Evolutionary conservation across 2,888 invertebrate genomes (phyloP).

Genomic region (Ellobium chinense): DNA sequence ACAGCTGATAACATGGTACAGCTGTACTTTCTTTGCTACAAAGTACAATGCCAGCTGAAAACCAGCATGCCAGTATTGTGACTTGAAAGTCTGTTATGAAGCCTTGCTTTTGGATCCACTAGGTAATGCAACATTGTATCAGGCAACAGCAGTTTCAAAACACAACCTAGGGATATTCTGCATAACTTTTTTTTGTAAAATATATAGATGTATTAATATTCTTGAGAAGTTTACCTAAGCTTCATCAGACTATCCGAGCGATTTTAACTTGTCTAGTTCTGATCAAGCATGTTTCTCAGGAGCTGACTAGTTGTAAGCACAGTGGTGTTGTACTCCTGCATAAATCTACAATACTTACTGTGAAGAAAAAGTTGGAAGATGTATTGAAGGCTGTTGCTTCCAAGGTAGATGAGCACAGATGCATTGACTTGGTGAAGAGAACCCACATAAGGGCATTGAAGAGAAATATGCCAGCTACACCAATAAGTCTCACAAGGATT

Average conservation of each 20-base stretch:
- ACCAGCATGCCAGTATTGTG: no score
- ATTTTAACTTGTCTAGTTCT: neutral
- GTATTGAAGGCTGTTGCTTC: constrained; percentile 80
- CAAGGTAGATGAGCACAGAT: constrained; percentile 78
- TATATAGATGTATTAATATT: no score
- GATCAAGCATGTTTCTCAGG: neutral
- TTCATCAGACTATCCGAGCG: no score
- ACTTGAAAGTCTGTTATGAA: no score
- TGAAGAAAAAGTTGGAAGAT: constrained; percentile 80
- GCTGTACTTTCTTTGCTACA: neutral
- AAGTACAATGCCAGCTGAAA: no score
- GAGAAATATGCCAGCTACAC: constrained; percentile 77
- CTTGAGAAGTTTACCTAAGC: no score
- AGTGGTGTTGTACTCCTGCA: neutral
- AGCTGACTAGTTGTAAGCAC: no score
- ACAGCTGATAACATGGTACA: neutral
- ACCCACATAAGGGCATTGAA: constrained; percentile 81
- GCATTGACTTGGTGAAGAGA: constrained; percentile 80
- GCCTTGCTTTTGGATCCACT: no score
- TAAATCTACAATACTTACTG: constrained; percentile 72
- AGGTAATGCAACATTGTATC: no score
- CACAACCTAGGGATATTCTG: no score
- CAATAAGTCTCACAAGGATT: constrained; percentile 69
- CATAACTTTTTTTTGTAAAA: no score
- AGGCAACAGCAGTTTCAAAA: no score